These are phyloP conservation scores for Pseudoips prasinana DNA, from an alignment of 2,888 invertebrate species.

Conservation along the genomic window DNA sequence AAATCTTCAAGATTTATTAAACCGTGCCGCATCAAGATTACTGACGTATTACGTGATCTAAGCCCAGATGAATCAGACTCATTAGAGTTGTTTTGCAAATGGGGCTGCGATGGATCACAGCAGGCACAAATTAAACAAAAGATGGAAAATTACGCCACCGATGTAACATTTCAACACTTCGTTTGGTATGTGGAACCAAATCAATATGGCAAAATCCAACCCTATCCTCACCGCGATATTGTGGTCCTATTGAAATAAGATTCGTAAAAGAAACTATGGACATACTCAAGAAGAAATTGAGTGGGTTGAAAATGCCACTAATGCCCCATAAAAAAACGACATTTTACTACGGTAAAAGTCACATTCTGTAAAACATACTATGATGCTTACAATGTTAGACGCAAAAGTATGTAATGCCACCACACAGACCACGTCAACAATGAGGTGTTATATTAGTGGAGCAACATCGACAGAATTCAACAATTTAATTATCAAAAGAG, in stretches of 20 bases:
- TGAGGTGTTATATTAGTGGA: slow-evolving; percentile 41
- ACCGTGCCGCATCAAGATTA: slow-evolving; percentile 7
- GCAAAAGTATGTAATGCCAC: slow-evolving; percentile 22
- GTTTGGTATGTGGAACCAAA: slow-evolving; percentile 1
- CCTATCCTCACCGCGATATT: slow-evolving; percentile 6
- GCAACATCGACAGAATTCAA: slow-evolving; percentile 33
- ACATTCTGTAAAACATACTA: slow-evolving; percentile 18
- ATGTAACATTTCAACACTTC: slow-evolving; percentile 2
- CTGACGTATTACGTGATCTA: slow-evolving; percentile 3
- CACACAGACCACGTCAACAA: slow-evolving; percentile 36
- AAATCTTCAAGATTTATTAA: slow-evolving; percentile 11
- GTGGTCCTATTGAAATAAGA: slow-evolving; percentile 2
- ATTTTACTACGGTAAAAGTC: slow-evolving; percentile 1
- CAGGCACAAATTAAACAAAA: slow-evolving; percentile 5
- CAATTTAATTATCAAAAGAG: slow-evolving; percentile 1
- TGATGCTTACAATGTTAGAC: slow-evolving; percentile 31
- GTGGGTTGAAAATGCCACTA: slow-evolving; percentile 1
- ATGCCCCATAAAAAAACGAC: background rate
- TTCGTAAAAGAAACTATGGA: slow-evolving; percentile 3
- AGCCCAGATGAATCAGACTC: slow-evolving; percentile 6
- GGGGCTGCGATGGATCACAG: slow-evolving; percentile 12
- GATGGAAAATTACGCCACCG: slow-evolving; percentile 4
- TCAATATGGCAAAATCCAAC: slow-evolving; percentile 6
- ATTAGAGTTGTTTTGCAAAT: slow-evolving; percentile 5
- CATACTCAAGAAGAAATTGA: slow-evolving; percentile 2